Evolutionary conservation across 35 echinoderm and acorn worm species (phyloP), one percentile per base, ranked within the genome.

Genomic region (Apostichopus japonicus): DNA sequence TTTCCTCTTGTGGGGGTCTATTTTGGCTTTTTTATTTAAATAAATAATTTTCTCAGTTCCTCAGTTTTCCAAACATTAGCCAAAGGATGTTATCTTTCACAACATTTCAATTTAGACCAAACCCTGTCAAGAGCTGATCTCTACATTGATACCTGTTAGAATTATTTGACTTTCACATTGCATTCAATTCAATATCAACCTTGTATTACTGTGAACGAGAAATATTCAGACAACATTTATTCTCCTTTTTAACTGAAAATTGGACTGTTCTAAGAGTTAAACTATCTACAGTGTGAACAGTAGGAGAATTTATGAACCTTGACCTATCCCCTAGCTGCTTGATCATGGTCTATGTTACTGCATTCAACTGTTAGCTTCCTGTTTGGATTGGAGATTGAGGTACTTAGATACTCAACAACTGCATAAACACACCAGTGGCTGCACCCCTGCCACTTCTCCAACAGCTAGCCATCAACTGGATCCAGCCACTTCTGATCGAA

Each of bases 401-500:
- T 84, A 84, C 81, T 84, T 84, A 84, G 55, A 84, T 55, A 21
- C 14, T 84, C 54, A 84, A 84, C 81, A 84, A 84, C 81, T 84
- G 81, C 54, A 84, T 59, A 84, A 84, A 83, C 79, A 84, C 81
- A 84, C 54, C 54, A 57, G 81, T 19, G 51, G 53, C 81, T 59
- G 81, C 81, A 84, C 81, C 81, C 33, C 81, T 84, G 21, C 55
- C 56, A 59, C 7, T 19, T 58, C 53, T 61, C 57, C 57, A 61
- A 61, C 57, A 10, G 57, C 57, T 61, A 61, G 57, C 8, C 13
- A 61, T 61, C 57, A 61, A 61, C 57, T 61, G 57, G 13, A 61
- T 61, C 7, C 57, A 61, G 7, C 57, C 71, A 57, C 54, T 51
- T n/a, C 53, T 84, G 81, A 84, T 84, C 81, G 21, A 22, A 58